These are phyloP conservation scores for Cheilosia variabilis DNA, from an alignment of 2,888 invertebrate species.

Conservation along the genomic window DNA sequence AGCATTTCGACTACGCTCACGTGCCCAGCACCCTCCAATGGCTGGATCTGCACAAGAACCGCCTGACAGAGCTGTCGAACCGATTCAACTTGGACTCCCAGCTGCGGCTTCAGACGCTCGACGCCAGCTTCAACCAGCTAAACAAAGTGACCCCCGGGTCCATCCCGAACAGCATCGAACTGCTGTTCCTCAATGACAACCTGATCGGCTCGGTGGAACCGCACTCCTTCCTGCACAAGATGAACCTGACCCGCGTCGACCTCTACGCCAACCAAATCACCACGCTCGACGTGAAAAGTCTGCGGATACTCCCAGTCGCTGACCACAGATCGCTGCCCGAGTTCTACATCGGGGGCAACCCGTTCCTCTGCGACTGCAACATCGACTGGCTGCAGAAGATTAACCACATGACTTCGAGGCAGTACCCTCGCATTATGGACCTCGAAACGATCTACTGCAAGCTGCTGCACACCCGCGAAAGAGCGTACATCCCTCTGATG, in stretches of 20 bases:
- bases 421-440: slow-evolving; percentile 96
- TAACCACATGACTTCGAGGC: slow-evolving; percentile 92
- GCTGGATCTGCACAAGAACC: slow-evolving; percentile 95
- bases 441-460: slow-evolving; percentile 95
- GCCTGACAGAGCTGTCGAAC: slow-evolving; percentile 91
- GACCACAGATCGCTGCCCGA: slow-evolving; percentile 91
- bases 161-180: slow-evolving; percentile 93
- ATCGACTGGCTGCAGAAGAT: slow-evolving; percentile 98
- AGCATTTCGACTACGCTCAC: slow-evolving; percentile 94
- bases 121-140: slow-evolving; percentile 95
- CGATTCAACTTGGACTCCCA: slow-evolving; percentile 88
- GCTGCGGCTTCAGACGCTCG: slow-evolving; percentile 91
- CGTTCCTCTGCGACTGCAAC: slow-evolving; percentile 96
- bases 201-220: slow-evolving; percentile 93
- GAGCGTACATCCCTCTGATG: slow-evolving; percentile 92
- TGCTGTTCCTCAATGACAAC: slow-evolving; percentile 95
- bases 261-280: slow-evolving; percentile 96
- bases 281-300: slow-evolving; percentile 94
- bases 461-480: slow-evolving; percentile 92
- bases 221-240: slow-evolving; percentile 94
- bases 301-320: slow-evolving; percentile 91
- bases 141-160: slow-evolving; percentile 90
- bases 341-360: slow-evolving; percentile 97
- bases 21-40: slow-evolving; percentile 93
- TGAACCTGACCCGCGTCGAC: slow-evolving; percentile 94